These are phyloP conservation scores for Pterocles burchelli DNA, from an alignment of 2,113 vertebrate species.

Conservation along the genomic window DNA sequence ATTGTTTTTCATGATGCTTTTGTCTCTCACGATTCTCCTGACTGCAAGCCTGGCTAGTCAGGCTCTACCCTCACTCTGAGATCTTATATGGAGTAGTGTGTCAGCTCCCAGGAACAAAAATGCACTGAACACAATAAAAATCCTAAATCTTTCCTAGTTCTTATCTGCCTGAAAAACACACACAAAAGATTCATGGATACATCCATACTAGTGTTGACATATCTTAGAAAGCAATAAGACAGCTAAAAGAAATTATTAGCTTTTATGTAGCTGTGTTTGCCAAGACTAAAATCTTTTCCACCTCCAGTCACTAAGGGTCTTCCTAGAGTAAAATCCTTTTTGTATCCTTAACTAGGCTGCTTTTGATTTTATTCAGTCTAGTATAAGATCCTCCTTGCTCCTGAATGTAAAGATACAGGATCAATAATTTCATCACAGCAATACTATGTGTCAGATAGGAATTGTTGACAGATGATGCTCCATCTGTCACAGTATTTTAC, in stretches of 20 bases:
- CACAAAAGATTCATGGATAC: background rate
- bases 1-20: background rate
- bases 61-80: background rate
- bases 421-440: conserved; percentile 57
- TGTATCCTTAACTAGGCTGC: conserved; percentile 6
- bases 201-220: conserved; percentile 3
- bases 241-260: conserved; percentile 28
- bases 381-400: conserved; percentile 22
- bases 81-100: background rate
- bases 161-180: conserved; percentile 18
- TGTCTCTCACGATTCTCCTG: background rate
- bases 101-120: background rate
- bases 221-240: conserved; percentile 36
- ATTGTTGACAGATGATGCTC: conserved; percentile 69
- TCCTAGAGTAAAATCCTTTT: conserved; percentile 12
- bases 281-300: conserved; percentile 41
- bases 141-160: background rate
- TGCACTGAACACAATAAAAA: background rate
- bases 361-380: conserved; percentile 31
- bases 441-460: conserved; percentile 54
- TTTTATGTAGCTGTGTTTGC: conserved; percentile 23
- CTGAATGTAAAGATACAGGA: conserved; percentile 57
- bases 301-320: conserved; percentile 20
- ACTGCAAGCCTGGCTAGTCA: background rate
- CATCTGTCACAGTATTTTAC: conserved; percentile 72